Conservation (phyloP, 2,797 vertebrate genomes). For the Pitangus sulphuratus region DNA sequence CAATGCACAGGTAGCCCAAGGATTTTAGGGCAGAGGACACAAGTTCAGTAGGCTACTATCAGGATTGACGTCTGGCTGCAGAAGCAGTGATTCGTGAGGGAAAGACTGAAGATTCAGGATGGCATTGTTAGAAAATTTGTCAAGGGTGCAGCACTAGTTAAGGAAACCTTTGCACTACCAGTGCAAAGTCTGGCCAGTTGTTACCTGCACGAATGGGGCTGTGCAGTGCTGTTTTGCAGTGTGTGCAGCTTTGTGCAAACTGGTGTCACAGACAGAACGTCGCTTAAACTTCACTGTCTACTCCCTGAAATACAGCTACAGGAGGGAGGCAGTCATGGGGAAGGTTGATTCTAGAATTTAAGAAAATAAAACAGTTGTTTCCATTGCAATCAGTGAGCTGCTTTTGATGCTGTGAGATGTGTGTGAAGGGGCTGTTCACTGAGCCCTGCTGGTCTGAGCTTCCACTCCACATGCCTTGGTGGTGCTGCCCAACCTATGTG, state of each 20-base stretch:
- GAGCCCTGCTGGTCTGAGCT: not conserved
- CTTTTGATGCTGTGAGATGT: not conserved
- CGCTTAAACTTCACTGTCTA: not conserved
- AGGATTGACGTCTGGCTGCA: not conserved
- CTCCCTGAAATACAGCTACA: not conserved
- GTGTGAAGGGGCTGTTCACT: not conserved
- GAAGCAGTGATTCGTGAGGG: not conserved
- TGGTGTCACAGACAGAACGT: not conserved
- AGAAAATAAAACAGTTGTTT: not conserved
- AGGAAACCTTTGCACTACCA: not conserved
- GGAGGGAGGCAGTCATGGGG: not conserved
- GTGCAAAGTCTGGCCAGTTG: accelerated
- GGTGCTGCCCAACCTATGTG: not conserved
- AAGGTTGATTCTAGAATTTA: not conserved
- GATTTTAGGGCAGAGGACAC: not conserved
- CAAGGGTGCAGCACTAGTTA: not conserved
- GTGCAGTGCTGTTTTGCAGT: not conserved
- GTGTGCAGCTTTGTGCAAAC: not conserved
- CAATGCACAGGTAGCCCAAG: not conserved
- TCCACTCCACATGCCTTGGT: accelerated
- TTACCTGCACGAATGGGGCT: not conserved
- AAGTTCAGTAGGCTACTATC: not conserved
- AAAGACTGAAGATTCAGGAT: not conserved
- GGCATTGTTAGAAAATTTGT: not conserved
- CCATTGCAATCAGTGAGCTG: not conserved